Evolutionary conservation across 2,888 invertebrate genomes (phyloP).

Genomic region (Eupeodes latifasciatus): DNA sequence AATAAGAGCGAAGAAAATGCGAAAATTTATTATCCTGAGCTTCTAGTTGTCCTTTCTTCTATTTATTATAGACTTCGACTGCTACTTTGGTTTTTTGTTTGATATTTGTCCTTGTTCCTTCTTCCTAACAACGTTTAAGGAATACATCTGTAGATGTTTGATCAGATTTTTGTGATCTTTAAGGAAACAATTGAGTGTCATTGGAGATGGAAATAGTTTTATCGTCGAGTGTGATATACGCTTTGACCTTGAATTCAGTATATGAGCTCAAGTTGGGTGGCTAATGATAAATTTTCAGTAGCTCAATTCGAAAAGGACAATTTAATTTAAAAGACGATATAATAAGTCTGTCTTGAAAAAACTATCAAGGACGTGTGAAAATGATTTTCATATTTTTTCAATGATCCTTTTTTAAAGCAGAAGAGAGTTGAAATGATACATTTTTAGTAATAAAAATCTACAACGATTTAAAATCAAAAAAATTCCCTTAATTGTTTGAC

Average conservation of each 20-base stretch:
- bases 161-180: not conserved
- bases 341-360: not conserved
- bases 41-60: slow-evolving; percentile 45
- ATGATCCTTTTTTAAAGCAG: no score
- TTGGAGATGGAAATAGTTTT: not conserved
- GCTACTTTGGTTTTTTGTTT: slow-evolving; percentile 31
- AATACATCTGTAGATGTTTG: slow-evolving; percentile 41
- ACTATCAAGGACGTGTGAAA: slow-evolving; percentile 44
- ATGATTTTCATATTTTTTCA: not conserved
- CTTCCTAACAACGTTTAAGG: not conserved
- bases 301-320: slow-evolving; percentile 50
- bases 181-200: not conserved
- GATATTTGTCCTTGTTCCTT: slow-evolving; percentile 26
- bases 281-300: slow-evolving; percentile 63
- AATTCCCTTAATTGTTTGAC: no score
- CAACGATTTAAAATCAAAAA: no score
- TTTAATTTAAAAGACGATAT: slow-evolving; percentile 19
- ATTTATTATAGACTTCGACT: not conserved
- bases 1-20: slow-evolving; percentile 69
- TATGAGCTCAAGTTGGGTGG: slow-evolving; percentile 59
- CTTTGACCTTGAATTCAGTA: slow-evolving; percentile 32
- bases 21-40: slow-evolving; percentile 65
- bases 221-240: not conserved
- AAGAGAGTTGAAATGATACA: no score
- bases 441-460: no score